These are phyloP conservation scores for Pocillopora grandis DNA, from an alignment of 92 coral and sea anemone species.

Conservation along the genomic window DNA sequence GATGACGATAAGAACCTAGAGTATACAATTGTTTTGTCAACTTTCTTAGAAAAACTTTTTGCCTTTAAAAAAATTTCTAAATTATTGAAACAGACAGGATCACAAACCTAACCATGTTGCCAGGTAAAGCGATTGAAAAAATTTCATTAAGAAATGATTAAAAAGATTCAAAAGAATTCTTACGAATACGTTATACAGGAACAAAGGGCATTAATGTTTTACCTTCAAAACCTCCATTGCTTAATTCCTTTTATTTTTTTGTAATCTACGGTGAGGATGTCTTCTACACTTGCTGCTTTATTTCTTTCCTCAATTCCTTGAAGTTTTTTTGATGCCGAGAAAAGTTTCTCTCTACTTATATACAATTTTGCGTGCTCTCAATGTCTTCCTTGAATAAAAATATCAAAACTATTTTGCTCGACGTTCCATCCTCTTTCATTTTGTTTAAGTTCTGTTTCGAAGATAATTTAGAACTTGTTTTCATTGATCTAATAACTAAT, in stretches of 20 bases:
- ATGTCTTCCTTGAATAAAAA: not conserved
- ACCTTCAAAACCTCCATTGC: slow-evolving; percentile 11
- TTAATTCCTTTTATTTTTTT: not conserved
- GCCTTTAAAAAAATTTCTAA: no score
- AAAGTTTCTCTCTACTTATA: not conserved
- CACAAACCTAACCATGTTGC: no score
- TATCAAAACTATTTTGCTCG: not conserved
- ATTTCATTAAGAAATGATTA: no score
- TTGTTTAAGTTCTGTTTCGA: not conserved
- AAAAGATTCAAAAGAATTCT: no score
- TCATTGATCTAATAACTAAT: not conserved
- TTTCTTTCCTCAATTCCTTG: no score
- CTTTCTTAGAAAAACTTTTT: not conserved
- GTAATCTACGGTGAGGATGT: not conserved
- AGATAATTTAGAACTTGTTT: not conserved
- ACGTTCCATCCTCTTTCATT: not conserved
- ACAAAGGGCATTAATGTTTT: not conserved
- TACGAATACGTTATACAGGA: no score
- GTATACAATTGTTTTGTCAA: not conserved
- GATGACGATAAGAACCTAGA: not conserved
- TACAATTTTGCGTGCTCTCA: not conserved
- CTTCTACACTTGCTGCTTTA: not conserved
- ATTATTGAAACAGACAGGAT: no score
- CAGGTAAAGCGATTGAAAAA: no score
- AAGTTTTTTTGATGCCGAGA: not conserved